phyloP scores from a whole-genome alignment of 2,797 vertebrate species.

The Xenopus petersii region DNA sequence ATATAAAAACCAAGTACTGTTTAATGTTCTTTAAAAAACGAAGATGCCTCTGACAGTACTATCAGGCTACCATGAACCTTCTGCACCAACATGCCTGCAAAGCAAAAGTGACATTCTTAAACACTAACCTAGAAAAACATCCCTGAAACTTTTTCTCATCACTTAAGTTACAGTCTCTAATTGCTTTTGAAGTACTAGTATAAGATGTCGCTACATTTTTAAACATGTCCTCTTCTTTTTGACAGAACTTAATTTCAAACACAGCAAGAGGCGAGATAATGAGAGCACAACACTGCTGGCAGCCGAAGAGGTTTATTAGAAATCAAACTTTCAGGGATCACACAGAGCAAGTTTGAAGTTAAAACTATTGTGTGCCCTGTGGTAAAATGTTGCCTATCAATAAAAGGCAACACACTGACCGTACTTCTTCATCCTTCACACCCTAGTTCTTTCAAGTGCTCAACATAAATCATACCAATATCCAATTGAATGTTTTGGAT shows the following conservation, averaged over 20 bases:
- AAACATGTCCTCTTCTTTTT: constrained; percentile 52
- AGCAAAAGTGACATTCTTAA: too few relatives aligned
- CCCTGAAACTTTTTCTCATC: too few relatives aligned
- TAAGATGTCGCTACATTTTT: constrained; percentile 23
- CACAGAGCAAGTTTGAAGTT: constrained; percentile 57
- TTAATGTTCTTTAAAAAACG: too few relatives aligned
- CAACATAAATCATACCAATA: constrained; percentile 43
- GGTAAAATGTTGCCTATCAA: constrained; percentile 55
- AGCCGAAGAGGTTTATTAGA: constrained; percentile 56
- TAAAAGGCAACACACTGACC: constrained; percentile 44
- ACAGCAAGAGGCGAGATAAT: constrained; percentile 60
- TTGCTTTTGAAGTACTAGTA: constrained; percentile 31
- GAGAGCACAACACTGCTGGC: constrained; percentile 57
- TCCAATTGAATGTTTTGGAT: constrained; percentile 23
- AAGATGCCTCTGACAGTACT: too few relatives aligned
- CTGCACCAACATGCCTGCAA: too few relatives aligned
- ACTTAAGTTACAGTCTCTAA: constrained; percentile 47
- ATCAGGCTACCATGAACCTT: too few relatives aligned
- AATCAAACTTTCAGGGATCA: constrained; percentile 64
- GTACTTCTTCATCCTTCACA: constrained; percentile 43
- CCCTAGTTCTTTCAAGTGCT: constrained; percentile 47
- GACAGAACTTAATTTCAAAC: constrained; percentile 62
- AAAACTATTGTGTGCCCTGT: constrained; percentile 57
- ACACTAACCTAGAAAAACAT: too few relatives aligned
- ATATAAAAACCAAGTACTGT: too few relatives aligned